Conservation (phyloP, 2,888 invertebrate species). For the Tineola bisselliella region DNA sequence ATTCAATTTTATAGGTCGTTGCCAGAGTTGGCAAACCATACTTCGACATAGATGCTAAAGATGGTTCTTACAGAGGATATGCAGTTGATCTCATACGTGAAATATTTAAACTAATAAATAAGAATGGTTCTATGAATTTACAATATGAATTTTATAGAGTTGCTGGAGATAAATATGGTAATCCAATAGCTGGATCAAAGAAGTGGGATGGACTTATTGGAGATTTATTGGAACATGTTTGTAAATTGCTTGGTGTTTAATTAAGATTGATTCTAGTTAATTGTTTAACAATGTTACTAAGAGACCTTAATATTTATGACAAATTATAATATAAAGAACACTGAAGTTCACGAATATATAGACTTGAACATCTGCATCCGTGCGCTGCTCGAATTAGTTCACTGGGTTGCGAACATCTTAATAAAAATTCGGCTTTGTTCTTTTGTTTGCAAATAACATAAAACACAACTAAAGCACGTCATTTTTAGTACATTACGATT, state of each 20-base stretch:
- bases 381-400: not conserved
- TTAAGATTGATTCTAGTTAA: too few species aligned
- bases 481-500: too few species aligned
- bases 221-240: constrained; percentile 77
- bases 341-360: too few species aligned
- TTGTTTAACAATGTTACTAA: too few species aligned
- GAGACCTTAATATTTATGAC: too few species aligned
- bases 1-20: constrained; percentile 64
- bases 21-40: constrained; percentile 43
- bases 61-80: constrained; percentile 76
- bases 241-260: constrained; percentile 25
- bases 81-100: constrained; percentile 85
- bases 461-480: too few species aligned
- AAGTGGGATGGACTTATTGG: constrained; percentile 82
- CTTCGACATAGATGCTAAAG: constrained; percentile 28
- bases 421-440: too few species aligned
- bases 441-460: too few species aligned
- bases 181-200: constrained; percentile 70
- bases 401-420: too few species aligned
- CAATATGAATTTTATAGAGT: constrained; percentile 73
- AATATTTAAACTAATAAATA: constrained; percentile 62
- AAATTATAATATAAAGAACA: too few species aligned
- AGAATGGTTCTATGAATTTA: constrained; percentile 10
- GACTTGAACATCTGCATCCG: too few species aligned
- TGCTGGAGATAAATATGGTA: constrained; percentile 73